Evolutionary conservation across 1,140 invertebrate genomes (phyloP).

Genomic region (Sinonovacula constricta): DNA sequence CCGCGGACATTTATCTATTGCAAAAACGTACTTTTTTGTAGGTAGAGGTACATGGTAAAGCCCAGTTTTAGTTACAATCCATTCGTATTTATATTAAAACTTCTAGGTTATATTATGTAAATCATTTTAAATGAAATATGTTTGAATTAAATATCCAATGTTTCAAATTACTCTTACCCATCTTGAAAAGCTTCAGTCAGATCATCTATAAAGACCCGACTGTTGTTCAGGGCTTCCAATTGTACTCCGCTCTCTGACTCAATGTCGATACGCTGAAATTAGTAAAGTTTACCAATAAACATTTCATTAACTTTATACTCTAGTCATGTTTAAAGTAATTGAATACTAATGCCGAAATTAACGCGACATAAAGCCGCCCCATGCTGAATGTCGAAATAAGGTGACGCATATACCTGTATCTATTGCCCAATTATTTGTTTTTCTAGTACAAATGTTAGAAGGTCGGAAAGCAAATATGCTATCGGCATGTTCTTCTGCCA

Average conservation of each 20-base stretch:
- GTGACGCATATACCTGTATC: too few relatives aligned
- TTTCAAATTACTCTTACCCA: conserved; percentile 29
- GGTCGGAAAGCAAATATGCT: too few relatives aligned
- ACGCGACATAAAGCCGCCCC: too few relatives aligned
- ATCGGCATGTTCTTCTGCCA: too few relatives aligned
- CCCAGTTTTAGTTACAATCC: background rate
- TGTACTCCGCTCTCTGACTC: conserved; percentile 32
- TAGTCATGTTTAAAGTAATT: too few relatives aligned
- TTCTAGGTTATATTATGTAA: conserved; percentile 9
- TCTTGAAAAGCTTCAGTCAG: conserved; percentile 34
- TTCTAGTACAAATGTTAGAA: too few relatives aligned
- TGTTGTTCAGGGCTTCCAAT: conserved; percentile 44
- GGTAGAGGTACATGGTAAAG: background rate
- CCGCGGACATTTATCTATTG: background rate
- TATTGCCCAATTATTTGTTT: too few relatives aligned
- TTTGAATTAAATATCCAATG: background rate
- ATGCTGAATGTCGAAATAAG: too few relatives aligned
- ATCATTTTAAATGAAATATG: conserved; percentile 1
- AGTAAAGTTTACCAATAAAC: too few relatives aligned
- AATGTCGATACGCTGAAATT: conserved; percentile 31
- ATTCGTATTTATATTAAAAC: background rate
- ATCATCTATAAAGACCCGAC: conserved; percentile 37
- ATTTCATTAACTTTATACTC: too few relatives aligned
- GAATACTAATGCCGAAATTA: too few relatives aligned
- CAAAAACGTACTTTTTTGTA: background rate